These are phyloP conservation scores for Noctua janthina DNA, from an alignment of 2,888 invertebrate species.

Conservation along the genomic window DNA sequence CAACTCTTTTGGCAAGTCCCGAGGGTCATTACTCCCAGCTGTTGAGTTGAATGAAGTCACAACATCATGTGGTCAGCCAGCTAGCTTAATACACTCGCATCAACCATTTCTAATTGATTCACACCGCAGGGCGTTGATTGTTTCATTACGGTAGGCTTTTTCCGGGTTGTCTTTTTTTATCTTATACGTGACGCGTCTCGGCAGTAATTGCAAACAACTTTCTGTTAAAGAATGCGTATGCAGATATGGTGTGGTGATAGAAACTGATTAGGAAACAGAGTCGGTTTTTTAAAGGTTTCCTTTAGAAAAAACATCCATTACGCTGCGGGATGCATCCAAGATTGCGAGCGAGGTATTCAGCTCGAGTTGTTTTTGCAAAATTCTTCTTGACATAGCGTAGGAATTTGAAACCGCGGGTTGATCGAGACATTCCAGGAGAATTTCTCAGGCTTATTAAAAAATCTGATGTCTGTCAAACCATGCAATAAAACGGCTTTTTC, in stretches of 20 bases:
- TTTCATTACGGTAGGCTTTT: constrained; percentile 19
- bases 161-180: constrained; percentile 16
- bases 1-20: neutral
- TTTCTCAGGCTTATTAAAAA: neutral
- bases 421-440: neutral
- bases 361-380: neutral
- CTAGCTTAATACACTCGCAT: neutral
- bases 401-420: neutral
- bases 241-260: constrained; percentile 11
- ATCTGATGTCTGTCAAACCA: neutral
- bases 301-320: neutral
- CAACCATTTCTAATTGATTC: constrained; percentile 21
- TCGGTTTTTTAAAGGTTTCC: neutral
- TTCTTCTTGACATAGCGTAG: neutral
- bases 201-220: constrained; percentile 29
- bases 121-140: constrained; percentile 29
- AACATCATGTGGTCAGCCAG: constrained; percentile 9
- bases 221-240: constrained; percentile 47
- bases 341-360: constrained; percentile 3
- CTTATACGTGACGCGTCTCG: constrained; percentile 10
- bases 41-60: constrained; percentile 3
- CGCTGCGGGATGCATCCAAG: constrained; percentile 6
- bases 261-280: constrained; percentile 30
- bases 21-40: neutral
- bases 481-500: neutral